These are phyloP conservation scores for Eunapius fragilis DNA, from an alignment of 37 sponge, comb jelly and placozoan species.

Conservation along the genomic window DNA sequence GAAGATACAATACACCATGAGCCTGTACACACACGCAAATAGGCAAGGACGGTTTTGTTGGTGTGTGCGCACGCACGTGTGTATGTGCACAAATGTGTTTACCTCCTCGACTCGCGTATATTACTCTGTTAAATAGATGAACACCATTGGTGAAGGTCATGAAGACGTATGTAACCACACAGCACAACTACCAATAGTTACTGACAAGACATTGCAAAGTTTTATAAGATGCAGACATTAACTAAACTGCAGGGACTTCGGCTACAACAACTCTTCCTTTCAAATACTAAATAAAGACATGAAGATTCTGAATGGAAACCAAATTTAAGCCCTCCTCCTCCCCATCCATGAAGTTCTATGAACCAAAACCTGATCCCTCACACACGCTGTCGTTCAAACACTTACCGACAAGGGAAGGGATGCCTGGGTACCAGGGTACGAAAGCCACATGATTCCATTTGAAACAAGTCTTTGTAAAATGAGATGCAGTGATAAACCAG, in stretches of 20 bases:
- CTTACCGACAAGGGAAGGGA: neutral
- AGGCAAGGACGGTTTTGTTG: conserved; percentile 1
- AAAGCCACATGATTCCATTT: neutral
- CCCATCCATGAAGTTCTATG: no score
- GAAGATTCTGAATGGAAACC: no score
- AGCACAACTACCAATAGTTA: neutral
- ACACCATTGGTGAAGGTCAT: neutral
- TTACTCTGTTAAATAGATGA: neutral
- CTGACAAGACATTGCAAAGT: neutral
- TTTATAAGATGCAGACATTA: no score
- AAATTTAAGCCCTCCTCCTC: no score
- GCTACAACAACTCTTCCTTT: no score
- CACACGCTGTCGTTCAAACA: neutral
- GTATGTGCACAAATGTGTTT: conserved; percentile 20
- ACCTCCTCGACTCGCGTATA: neutral
- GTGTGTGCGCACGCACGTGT: conserved; percentile 11
- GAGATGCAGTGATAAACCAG: neutral
- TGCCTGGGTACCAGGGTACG: neutral
- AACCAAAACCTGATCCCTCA: neutral
- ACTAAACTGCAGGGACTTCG: no score
- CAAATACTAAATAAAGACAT: no score
- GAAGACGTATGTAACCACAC: neutral
- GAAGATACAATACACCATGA: no score
- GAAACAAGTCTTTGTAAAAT: neutral
- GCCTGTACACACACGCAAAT: neutral